Percentiles rank a stretch among this genome's conserved stretches.
Evolutionary conservation across 1,140 invertebrate species (phyloP).

Genomic region (Tachypleus tridentatus): DNA sequence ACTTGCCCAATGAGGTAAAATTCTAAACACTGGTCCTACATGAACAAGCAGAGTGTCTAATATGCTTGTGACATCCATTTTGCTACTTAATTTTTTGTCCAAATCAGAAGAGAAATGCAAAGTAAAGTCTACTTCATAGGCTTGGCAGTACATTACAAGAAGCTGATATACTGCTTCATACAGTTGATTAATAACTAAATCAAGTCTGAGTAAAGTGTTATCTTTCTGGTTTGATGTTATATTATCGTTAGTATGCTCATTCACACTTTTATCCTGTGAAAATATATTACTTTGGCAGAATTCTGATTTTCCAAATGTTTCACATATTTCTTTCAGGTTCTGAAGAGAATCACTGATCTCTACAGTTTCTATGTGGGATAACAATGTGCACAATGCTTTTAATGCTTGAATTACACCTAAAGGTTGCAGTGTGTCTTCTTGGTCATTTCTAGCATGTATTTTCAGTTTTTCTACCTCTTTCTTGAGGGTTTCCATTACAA

Average conservation of each 20-base stretch:
- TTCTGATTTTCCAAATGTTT: conserved; percentile 12
- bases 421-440: conserved; percentile 32
- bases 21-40: conserved; percentile 67
- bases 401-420: conserved; percentile 68
- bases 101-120: conserved; percentile 1
- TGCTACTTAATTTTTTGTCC: conserved; percentile 4
- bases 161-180: conserved; percentile 57
- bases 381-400: conserved; percentile 77
- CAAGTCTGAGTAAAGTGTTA: neutral
- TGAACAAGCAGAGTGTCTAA: conserved; percentile 66
- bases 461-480: conserved; percentile 33
- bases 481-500: conserved; percentile 35
- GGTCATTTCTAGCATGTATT: conserved; percentile 24
- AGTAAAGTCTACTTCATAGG: conserved; percentile 46
- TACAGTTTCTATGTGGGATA: conserved; percentile 73
- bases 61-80: conserved; percentile 40
- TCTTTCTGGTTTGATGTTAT: too few relatives aligned
- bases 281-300: too few relatives aligned
- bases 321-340: conserved; percentile 5
- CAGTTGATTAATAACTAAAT: conserved; percentile 40
- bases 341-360: conserved; percentile 34
- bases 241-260: too few relatives aligned
- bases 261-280: too few relatives aligned
- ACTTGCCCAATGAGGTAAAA: conserved; percentile 55
- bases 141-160: conserved; percentile 64